Conservation (phyloP, 2,888 invertebrate genomes). For the Deilephila elpenor region DNA sequence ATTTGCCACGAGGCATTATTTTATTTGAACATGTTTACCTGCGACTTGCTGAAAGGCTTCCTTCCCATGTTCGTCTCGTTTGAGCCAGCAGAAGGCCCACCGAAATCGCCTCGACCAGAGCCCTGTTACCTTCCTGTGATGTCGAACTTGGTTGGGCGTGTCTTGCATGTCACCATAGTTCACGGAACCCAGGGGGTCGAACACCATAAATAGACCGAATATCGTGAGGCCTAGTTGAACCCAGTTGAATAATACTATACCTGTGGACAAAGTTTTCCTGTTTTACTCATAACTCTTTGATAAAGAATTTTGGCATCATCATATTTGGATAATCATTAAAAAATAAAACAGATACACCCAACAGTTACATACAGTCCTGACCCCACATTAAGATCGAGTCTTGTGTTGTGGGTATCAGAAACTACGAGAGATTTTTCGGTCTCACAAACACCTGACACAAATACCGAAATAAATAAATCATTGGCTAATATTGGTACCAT, state of each 20-base stretch:
- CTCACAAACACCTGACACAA: too few relatives aligned
- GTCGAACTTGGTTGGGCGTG: constrained; percentile 86
- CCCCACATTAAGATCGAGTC: too few relatives aligned
- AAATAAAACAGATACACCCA: too few relatives aligned
- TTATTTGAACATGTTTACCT: constrained; percentile 71
- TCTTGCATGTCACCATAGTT: constrained; percentile 86
- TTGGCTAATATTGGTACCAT: too few relatives aligned
- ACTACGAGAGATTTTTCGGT: too few relatives aligned
- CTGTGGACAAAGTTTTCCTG: constrained; percentile 62
- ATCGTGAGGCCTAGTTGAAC: constrained; percentile 89
- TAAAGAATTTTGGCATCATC: too few relatives aligned
- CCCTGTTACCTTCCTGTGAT: constrained; percentile 88
- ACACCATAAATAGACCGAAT: constrained; percentile 90
- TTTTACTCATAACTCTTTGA: too few relatives aligned
- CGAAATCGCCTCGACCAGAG: constrained; percentile 90
- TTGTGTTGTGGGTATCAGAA: too few relatives aligned
- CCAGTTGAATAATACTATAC: constrained; percentile 93
- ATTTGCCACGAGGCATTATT: neutral
- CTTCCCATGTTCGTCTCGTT: constrained; percentile 90
- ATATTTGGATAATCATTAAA: too few relatives aligned
- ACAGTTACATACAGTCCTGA: too few relatives aligned
- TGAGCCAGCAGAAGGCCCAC: constrained; percentile 90
- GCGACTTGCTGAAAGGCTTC: constrained; percentile 92
- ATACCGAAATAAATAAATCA: too few relatives aligned
- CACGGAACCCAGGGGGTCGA: constrained; percentile 91